These are phyloP conservation scores for Scaptodrosophila latifasciaeformis DNA, from an alignment of 2,888 invertebrate species.

Conservation along the genomic window DNA sequence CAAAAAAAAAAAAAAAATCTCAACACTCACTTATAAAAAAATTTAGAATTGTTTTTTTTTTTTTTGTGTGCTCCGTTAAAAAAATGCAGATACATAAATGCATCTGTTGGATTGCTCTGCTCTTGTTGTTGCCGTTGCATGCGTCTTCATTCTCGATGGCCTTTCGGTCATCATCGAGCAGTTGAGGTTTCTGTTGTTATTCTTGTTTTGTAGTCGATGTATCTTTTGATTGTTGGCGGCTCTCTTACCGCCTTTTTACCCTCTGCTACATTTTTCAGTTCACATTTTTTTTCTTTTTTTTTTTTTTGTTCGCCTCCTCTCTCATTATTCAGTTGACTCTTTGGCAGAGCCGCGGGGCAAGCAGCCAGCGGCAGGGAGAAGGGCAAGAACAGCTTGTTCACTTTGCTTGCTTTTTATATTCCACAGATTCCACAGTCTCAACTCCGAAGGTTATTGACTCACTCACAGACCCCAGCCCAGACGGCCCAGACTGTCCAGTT, in stretches of 20 bases:
- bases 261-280: slow-evolving; percentile 53
- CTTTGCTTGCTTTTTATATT: no score
- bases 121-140: slow-evolving; percentile 11
- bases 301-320: slow-evolving; percentile 34
- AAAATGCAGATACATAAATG: slow-evolving; percentile 9
- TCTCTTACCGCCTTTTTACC: slow-evolving; percentile 29
- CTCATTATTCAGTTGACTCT: slow-evolving; percentile 53
- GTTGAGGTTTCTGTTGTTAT: slow-evolving; percentile 19
- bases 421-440: no score
- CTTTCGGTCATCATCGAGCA: no score
- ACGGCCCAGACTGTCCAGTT: no score
- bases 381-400: neutral
- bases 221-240: slow-evolving; percentile 51
- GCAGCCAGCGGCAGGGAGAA: slow-evolving; percentile 19
- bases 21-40: no score
- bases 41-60: no score
- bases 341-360: slow-evolving; percentile 19
- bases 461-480: no score
- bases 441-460: no score
- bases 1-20: no score
- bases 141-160: slow-evolving; percentile 13
- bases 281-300: slow-evolving; percentile 29
- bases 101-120: slow-evolving; percentile 14
- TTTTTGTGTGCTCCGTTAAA: no score
- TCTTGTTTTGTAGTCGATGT: slow-evolving; percentile 19